Evolutionary conservation across 2,797 vertebrate species (phyloP).

Genomic region (Chelon labrosus): DNA sequence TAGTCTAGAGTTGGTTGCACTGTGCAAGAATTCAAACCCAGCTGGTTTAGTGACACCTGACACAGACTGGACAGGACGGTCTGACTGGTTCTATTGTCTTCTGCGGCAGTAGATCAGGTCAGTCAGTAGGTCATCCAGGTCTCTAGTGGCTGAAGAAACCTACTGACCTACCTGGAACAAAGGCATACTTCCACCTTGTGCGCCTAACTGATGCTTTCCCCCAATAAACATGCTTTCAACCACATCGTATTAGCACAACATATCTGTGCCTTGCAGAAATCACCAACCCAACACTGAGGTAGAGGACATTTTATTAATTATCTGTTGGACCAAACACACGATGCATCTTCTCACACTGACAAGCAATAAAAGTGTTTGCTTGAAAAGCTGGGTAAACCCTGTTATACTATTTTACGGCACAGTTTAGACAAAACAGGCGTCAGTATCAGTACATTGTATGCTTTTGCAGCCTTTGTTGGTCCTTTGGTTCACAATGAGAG

Average conservation of each 20-base stretch:
- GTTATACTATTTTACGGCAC: slow-evolving; percentile 55
- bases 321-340: slow-evolving; percentile 23
- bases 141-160: slow-evolving; percentile 28
- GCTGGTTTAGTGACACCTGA: slow-evolving; percentile 21
- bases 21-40: slow-evolving; percentile 24
- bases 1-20: neutral
- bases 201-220: neutral
- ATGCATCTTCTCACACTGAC: slow-evolving; percentile 7
- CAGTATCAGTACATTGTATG: slow-evolving; percentile 19
- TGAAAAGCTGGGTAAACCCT: slow-evolving; percentile 63
- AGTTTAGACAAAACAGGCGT: slow-evolving; percentile 55
- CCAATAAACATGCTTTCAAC: neutral
- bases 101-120: slow-evolving; percentile 35
- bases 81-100: slow-evolving; percentile 55
- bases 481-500: slow-evolving; percentile 39
- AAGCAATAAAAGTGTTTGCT: slow-evolving; percentile 68
- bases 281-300: neutral
- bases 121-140: slow-evolving; percentile 11
- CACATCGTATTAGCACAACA: neutral
- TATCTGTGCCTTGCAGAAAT: neutral
- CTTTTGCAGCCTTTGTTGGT: slow-evolving; percentile 48
- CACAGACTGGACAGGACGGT: slow-evolving; percentile 44
- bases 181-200: neutral
- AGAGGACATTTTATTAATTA: neutral
- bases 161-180: slow-evolving; percentile 32